Percentiles rank a stretch among this genome's conserved stretches.
Conservation (phyloP, 2,888 invertebrate species). For the Brachyopa scutellaris region DNA sequence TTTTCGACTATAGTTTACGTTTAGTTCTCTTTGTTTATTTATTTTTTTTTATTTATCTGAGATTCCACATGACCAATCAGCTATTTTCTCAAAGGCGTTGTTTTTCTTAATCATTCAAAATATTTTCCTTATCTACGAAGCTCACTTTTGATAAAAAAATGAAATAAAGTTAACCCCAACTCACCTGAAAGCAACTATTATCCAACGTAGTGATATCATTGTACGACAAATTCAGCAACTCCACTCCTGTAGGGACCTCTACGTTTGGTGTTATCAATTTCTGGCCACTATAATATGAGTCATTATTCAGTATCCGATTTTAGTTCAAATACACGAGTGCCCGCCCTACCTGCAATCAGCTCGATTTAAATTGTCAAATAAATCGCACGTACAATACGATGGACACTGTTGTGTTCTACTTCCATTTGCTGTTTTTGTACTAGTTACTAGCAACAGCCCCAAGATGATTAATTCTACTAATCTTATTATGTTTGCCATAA, state of each 20-base stretch:
- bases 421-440: background rate
- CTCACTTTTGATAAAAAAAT: background rate
- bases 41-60: no score
- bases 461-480: background rate
- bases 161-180: no score
- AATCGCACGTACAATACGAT: constrained; percentile 78
- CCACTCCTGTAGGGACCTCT: constrained; percentile 84
- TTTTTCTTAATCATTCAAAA: no score
- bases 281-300: constrained; percentile 81
- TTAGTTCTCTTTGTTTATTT: no score
- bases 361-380: constrained; percentile 77
- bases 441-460: constrained; percentile 3
- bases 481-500: constrained; percentile 21
- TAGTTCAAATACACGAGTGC: background rate
- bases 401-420: constrained; percentile 75
- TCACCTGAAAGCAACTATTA: constrained; percentile 85
- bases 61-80: no score
- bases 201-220: constrained; percentile 85
- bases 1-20: no score
- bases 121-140: no score
- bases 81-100: no score
- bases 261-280: constrained; percentile 84
- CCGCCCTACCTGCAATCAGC: constrained; percentile 79
- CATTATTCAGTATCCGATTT: constrained; percentile 75
- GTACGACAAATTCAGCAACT: constrained; percentile 85